Percentiles rank a stretch among this genome's conserved stretches.
These are phyloP conservation scores for Aegypius monachus DNA, from an alignment of 2,113 vertebrate species.

Conservation along the genomic window DNA sequence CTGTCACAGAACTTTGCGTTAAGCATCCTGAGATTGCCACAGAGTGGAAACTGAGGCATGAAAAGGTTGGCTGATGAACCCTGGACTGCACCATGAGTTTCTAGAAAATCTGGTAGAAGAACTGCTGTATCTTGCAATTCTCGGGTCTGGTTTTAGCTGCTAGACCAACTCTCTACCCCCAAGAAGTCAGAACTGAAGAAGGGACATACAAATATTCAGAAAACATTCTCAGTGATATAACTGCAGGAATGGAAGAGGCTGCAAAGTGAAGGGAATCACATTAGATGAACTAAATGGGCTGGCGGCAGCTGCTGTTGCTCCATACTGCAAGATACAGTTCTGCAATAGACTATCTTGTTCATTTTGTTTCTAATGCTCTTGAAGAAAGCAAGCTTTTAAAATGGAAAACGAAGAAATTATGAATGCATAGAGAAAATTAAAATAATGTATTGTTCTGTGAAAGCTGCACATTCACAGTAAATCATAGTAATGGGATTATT, in stretches of 20 bases:
- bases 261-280: neutral
- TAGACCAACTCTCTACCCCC: neutral
- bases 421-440: neutral
- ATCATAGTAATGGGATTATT: neutral
- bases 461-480: slow-evolving; percentile 6
- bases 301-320: neutral
- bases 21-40: neutral
- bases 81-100: neutral
- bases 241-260: neutral
- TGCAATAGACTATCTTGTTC: neutral
- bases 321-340: neutral
- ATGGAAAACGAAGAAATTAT: neutral
- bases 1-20: neutral
- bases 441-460: neutral
- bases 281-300: neutral
- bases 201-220: neutral
- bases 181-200: neutral
- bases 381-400: neutral
- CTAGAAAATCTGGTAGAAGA: neutral
- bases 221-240: neutral
- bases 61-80: neutral
- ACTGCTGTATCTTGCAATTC: neutral
- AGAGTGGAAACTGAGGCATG: neutral
- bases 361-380: neutral
- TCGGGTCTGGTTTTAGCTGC: neutral